These are phyloP conservation scores for Chironomus tepperi DNA, from an alignment of 1,140 invertebrate species.

Conservation along the genomic window DNA sequence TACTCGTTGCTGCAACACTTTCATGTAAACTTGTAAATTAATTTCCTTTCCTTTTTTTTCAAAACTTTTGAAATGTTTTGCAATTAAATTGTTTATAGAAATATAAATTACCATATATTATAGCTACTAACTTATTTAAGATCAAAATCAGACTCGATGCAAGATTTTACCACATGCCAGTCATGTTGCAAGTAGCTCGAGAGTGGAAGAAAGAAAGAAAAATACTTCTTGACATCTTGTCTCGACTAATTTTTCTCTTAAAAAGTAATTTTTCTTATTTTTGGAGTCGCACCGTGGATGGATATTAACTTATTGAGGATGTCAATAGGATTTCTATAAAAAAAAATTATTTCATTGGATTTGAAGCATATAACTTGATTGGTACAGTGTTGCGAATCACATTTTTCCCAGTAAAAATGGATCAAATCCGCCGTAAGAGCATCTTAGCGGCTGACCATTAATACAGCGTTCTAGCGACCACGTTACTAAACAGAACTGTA, in stretches of 20 bases:
- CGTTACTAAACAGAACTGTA: no score
- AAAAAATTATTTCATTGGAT: no score
- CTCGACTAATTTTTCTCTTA: background rate
- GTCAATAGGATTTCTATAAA: no score
- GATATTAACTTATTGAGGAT: no score
- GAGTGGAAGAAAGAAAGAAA: background rate
- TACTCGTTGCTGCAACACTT: background rate
- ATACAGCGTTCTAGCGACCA: no score
- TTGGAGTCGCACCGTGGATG: no score
- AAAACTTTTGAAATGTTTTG: background rate
- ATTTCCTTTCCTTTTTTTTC: constrained; percentile 2
- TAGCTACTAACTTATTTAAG: background rate
- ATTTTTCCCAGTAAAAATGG: no score
- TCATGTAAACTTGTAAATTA: background rate
- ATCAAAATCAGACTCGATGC: background rate
- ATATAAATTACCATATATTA: constrained; percentile 10
- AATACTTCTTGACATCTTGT: background rate
- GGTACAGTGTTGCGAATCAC: no score
- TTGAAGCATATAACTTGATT: no score
- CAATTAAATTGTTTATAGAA: background rate
- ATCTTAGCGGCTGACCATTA: no score
- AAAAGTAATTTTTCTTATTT: background rate
- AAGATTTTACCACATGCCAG: background rate
- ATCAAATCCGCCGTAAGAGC: no score
- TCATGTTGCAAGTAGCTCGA: background rate